Evolutionary conservation across 1,140 invertebrate species (phyloP).

Genomic region (Rhagoletis zephyria): DNA sequence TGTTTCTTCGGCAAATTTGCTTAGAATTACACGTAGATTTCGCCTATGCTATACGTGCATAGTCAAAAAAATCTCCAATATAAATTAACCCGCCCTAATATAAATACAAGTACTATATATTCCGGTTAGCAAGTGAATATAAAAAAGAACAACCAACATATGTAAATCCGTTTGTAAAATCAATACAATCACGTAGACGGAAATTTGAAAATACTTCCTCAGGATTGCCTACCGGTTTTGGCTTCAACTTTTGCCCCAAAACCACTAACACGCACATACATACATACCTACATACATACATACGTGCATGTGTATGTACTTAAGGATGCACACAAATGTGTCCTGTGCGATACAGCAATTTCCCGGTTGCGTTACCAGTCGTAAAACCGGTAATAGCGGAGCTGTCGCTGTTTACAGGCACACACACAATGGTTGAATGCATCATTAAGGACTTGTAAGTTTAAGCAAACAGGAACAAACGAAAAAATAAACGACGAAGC

Average conservation of each 20-base stretch:
- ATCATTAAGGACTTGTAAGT: constrained; percentile 1
- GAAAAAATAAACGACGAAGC: background rate
- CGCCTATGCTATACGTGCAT: too few relatives aligned
- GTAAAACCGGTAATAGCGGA: constrained; percentile 23
- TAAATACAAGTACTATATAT: too few relatives aligned
- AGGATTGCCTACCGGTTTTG: background rate
- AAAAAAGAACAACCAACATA: background rate
- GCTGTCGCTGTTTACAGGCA: background rate
- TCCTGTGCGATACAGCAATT: constrained; percentile 7
- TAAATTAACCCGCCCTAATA: too few relatives aligned
- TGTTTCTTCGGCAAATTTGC: too few relatives aligned
- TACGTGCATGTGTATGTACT: background rate
- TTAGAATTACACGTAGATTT: too few relatives aligned
- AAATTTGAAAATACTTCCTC: background rate
- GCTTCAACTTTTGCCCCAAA: background rate
- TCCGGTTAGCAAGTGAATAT: background rate
- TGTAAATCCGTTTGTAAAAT: background rate
- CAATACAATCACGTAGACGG: background rate
- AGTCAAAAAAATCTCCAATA: too few relatives aligned
- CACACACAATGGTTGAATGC: background rate
- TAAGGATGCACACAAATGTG: background rate
- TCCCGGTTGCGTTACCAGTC: constrained; percentile 27
- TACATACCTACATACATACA: background rate
- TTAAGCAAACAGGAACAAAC: background rate
- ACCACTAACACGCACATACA: background rate